These are phyloP conservation scores for Chrysochloris asiatica DNA, from an alignment of 2,113 vertebrate genomes.

Conservation along the genomic window DNA sequence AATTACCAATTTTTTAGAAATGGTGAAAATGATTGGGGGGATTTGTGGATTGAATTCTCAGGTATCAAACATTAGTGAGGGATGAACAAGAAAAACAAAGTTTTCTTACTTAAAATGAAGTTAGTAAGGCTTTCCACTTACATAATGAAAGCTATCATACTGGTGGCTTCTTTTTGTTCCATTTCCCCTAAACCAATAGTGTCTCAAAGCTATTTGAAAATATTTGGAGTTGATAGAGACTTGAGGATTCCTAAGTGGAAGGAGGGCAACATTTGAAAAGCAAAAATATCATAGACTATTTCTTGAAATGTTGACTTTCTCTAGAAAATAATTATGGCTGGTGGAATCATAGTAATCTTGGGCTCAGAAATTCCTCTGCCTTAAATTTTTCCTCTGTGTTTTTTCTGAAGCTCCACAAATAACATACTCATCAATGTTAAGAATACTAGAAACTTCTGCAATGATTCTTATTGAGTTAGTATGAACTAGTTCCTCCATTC, in stretches of 20 bases:
- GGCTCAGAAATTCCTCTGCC: background rate
- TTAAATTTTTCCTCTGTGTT: background rate
- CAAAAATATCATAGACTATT: background rate
- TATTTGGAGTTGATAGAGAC: background rate
- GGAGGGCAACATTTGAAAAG: slow-evolving; percentile 18
- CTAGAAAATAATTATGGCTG: background rate
- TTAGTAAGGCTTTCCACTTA: background rate
- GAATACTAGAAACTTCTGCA: background rate
- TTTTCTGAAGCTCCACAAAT: background rate
- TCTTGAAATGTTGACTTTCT: background rate
- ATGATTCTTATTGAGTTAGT: background rate
- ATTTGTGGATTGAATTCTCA: background rate
- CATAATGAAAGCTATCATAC: background rate
- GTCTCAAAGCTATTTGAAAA: slow-evolving; percentile 31
- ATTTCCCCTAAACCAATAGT: background rate
- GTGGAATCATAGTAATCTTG: background rate
- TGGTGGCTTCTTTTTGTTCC: background rate
- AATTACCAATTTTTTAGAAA: background rate
- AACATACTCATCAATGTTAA: background rate
- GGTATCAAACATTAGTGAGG: background rate
- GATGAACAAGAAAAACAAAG: background rate
- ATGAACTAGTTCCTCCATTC: slow-evolving; percentile 7
- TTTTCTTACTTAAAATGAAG: background rate
- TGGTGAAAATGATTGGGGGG: background rate
- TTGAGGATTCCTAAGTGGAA: background rate